phyloP scores from a whole-genome alignment of 2,113 vertebrate species.

The Camelus dromedarius region DNA sequence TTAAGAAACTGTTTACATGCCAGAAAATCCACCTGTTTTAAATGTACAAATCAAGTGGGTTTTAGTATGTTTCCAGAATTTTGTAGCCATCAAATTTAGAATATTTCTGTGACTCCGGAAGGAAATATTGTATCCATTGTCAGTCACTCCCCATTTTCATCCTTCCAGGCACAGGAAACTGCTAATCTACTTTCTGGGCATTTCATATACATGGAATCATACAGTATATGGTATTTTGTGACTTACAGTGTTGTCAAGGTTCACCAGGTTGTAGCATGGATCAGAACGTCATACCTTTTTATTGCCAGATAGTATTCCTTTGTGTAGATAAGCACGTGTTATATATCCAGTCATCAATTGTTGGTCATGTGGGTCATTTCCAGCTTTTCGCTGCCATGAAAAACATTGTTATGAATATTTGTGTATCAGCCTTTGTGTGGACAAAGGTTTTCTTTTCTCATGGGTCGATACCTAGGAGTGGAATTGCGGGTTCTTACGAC shows the following conservation, averaged over 20 bases:
- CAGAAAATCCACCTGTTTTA: not conserved
- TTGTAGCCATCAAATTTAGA: not conserved
- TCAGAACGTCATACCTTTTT: not conserved
- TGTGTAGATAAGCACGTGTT: too few relatives aligned
- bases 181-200: not conserved
- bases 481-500: not conserved
- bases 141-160: rapidly evolving
- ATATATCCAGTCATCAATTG: rapidly evolving
- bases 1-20: not conserved
- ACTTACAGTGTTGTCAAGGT: rapidly evolving
- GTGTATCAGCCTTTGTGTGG: not conserved
- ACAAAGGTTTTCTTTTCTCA: not conserved
- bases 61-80: not conserved
- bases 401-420: not conserved
- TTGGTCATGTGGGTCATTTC: not conserved
- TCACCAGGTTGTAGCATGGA: not conserved
- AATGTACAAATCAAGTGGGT: not conserved
- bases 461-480: not conserved
- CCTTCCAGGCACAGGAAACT: not conserved
- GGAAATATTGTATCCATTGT: not conserved
- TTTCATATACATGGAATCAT: rapidly evolving
- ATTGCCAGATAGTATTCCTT: too few relatives aligned
- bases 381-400: not conserved
- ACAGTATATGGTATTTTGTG: not conserved
- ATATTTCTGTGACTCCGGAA: not conserved